Evolutionary conservation across 2,797 vertebrate genomes (phyloP).

Genomic region (Enteromius afrohamiltoni): DNA sequence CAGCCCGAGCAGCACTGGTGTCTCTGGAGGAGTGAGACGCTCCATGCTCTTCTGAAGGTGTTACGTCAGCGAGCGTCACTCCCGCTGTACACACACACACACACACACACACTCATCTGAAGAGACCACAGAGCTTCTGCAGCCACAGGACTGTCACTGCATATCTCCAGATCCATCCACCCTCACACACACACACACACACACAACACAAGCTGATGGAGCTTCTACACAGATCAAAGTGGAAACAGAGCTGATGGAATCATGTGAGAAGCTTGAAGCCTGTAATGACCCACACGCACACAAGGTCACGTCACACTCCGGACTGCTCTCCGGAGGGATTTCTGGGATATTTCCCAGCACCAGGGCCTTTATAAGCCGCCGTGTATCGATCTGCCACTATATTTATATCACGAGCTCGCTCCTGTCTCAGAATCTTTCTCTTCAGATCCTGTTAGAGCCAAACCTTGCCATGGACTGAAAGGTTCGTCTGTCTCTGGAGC

Average conservation of each 20-base stretch:
- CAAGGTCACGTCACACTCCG: not conserved
- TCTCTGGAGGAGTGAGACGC: not conserved
- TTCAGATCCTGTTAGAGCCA: too few species aligned
- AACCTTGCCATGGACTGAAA: not conserved
- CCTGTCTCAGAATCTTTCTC: not conserved
- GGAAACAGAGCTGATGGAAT: not conserved
- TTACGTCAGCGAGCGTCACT: not conserved
- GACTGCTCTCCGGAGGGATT: not conserved
- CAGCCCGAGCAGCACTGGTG: not conserved
- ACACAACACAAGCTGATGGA: not conserved
- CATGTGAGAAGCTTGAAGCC: not conserved
- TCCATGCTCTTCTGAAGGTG: not conserved
- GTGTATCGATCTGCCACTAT: constrained; percentile 4
- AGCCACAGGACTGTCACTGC: too few species aligned
- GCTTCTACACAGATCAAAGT: not conserved
- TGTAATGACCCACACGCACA: not conserved
- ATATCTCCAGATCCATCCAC: not conserved
- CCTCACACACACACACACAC: not conserved
- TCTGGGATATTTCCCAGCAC: constrained; percentile 23
- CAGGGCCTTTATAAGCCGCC: not conserved
- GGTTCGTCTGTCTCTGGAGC: not conserved
- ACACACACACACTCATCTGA: not conserved
- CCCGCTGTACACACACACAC: too few species aligned
- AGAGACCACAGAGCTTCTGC: not conserved
- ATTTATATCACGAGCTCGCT: not conserved